Evolutionary conservation across 2,888 invertebrate genomes (phyloP).

Genomic region (Cheilosia vernalis): DNA sequence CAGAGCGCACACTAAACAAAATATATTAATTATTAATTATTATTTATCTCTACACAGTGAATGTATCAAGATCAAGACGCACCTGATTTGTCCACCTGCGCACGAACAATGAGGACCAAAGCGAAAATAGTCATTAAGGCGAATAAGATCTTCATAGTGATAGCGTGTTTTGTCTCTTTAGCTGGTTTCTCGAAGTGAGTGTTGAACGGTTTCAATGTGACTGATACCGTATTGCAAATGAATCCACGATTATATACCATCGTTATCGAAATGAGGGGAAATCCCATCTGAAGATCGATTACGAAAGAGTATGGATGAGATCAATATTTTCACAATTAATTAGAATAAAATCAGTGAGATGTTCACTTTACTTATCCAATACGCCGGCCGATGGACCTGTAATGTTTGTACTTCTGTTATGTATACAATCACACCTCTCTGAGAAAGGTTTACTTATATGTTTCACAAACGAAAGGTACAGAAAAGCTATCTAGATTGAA

Average conservation of each 20-base stretch:
- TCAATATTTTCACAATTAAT: slow-evolving; percentile 52
- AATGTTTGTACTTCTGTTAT: neutral
- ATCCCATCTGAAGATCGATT: slow-evolving; percentile 19
- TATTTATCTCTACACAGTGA: too few species aligned
- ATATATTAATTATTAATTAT: neutral
- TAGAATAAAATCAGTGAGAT: slow-evolving; percentile 28
- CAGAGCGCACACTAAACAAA: slow-evolving; percentile 74
- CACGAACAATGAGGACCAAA: slow-evolving; percentile 59
- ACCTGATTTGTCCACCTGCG: slow-evolving; percentile 61
- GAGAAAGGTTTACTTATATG: neutral
- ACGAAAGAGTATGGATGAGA: slow-evolving; percentile 8
- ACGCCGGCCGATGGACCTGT: neutral
- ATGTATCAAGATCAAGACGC: neutral
- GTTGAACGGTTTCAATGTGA: slow-evolving; percentile 14
- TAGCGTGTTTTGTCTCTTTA: neutral
- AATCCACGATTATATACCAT: slow-evolving; percentile 57
- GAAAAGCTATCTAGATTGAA: too few species aligned
- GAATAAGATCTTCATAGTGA: slow-evolving; percentile 65
- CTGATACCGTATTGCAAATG: slow-evolving; percentile 31
- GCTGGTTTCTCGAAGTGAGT: slow-evolving; percentile 17
- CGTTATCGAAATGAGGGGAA: slow-evolving; percentile 11
- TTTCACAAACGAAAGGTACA: neutral
- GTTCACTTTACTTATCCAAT: neutral
- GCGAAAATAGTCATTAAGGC: slow-evolving; percentile 71
- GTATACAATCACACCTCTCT: neutral